Base-by-base conservation (phyloP, 2,797 vertebrate species). In the Sciurus vulgaris region DNA sequence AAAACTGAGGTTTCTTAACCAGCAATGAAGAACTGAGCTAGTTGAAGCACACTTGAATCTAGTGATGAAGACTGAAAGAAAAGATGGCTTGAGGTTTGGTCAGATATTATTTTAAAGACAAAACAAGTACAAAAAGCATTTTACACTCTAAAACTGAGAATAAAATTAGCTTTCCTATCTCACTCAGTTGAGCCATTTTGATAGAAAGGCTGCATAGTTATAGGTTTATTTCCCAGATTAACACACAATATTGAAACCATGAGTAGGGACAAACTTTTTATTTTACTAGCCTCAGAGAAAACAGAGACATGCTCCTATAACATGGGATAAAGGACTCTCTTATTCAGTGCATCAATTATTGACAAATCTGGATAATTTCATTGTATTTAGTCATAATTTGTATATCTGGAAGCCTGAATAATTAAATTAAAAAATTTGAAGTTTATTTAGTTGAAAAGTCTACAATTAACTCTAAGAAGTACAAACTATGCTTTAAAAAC, bases 301-400 rank as follows among this genome's bases (percentile, higher is more conserved):
- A 94, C 54, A 79, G 0, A 83, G 13, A 96, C 95, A 93, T 92
- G 81, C 17, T 95, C 89, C 69, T 26, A n/a, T 30, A 92, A 63
- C 5, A 0, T 35, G 8, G 8, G 5, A 9, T 38, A 3, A 81
- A 65, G n/a, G 28, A 67, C 22, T 81, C 30, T 78, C 41, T 89
- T 49, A 86, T 9, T 84, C 61, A 67, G 5, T 12, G 12, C 17
- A 83, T 49, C 72, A 90, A 89, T 86, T 79, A 28, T 44, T 91
- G 49, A 94, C 26, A 94, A 89, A 61, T 35, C 22, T 65, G 28
- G 9, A 84, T 9, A 89, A 61, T 61, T 65, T 87, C 86, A 81
- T 92, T 47, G 87, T 72, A 82, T 65, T 93, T 78, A 63, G n/a
- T 81, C 54, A 85, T 51, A 83, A 89, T 70, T 92, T 88, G n/a